Percentiles rank a stretch among this genome's conserved stretches.
These are phyloP conservation scores for Coendou prehensilis DNA, from an alignment of 2,797 vertebrate genomes.

Conservation along the genomic window DNA sequence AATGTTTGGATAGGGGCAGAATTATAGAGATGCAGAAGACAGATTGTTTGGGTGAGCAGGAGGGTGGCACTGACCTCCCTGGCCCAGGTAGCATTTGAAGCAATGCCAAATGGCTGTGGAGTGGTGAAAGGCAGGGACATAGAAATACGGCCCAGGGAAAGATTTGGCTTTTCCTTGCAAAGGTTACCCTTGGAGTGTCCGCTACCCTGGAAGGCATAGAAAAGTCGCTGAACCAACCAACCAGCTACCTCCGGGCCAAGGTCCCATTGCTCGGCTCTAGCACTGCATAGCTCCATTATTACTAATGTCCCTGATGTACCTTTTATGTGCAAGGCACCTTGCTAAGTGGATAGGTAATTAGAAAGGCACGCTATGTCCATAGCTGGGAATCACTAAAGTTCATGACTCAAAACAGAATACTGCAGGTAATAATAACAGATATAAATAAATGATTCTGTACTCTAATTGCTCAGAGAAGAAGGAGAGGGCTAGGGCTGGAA, in stretches of 20 bases:
- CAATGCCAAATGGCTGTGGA: background rate
- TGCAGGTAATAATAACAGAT: constrained; percentile 1
- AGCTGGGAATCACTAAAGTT: constrained; percentile 56
- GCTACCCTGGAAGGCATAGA: background rate
- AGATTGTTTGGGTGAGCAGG: background rate
- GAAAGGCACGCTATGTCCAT: constrained; percentile 16
- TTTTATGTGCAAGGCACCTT: background rate
- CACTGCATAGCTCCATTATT: background rate
- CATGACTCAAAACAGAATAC: constrained; percentile 53
- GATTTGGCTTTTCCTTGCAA: background rate
- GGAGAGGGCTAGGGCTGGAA: background rate
- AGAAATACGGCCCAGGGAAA: background rate
- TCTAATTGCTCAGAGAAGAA: background rate
- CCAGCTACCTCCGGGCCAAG: background rate
- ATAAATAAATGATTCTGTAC: background rate
- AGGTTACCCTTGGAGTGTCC: background rate
- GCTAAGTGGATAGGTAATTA: constrained; percentile 39
- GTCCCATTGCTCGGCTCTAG: background rate
- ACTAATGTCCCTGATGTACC: background rate
- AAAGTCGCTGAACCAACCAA: constrained; percentile 3
- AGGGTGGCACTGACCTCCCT: background rate
- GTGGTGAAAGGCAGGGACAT: background rate
- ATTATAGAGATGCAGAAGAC: background rate
- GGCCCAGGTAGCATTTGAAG: background rate
- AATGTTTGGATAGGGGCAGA: background rate